Evolutionary conservation across 2,797 vertebrate species (phyloP).

Genomic region (Denticeps clupeoides): DNA sequence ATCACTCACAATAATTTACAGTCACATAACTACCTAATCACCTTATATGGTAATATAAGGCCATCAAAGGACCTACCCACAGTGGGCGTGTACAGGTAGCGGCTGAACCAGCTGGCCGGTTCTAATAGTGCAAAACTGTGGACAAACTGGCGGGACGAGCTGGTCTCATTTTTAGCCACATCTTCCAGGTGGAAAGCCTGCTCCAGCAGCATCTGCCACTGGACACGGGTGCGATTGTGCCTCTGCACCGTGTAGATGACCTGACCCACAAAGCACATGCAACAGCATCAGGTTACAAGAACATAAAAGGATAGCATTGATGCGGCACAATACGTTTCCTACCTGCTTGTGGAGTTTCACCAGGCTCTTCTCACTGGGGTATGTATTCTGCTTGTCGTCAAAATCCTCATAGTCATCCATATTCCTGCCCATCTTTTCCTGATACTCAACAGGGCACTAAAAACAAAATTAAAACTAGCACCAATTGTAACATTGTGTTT

Average conservation of each 20-base stretch:
- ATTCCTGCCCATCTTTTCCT: constrained; percentile 95
- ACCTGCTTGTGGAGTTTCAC: constrained; percentile 96
- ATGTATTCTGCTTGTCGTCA: constrained; percentile 83
- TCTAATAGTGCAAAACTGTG: constrained; percentile 77
- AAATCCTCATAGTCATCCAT: constrained; percentile 98
- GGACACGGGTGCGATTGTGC: constrained; percentile 84
- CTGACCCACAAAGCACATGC: constrained; percentile 40
- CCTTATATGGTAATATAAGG: too few species aligned
- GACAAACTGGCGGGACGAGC: constrained; percentile 75
- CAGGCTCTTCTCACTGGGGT: constrained; percentile 84
- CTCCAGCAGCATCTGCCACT: constrained; percentile 90
- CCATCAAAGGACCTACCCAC: constrained; percentile 77
- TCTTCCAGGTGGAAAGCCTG: constrained; percentile 92
- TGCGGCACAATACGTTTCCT: too few species aligned
- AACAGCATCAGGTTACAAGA: not conserved
- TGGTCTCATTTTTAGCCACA: constrained; percentile 87
- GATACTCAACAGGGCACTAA: constrained; percentile 87
- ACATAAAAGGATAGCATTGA: too few species aligned
- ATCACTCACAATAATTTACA: too few species aligned
- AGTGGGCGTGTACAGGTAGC: constrained; percentile 76
- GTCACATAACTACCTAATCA: too few species aligned
- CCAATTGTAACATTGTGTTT: not conserved
- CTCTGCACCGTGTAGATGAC: constrained; percentile 92
- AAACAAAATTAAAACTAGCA: not conserved
- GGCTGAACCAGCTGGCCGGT: constrained; percentile 65